Evolutionary conservation across 2,888 invertebrate species (phyloP), one percentile per base, ranked within the genome.

Genomic region (Subacronicta megacephala): DNA sequence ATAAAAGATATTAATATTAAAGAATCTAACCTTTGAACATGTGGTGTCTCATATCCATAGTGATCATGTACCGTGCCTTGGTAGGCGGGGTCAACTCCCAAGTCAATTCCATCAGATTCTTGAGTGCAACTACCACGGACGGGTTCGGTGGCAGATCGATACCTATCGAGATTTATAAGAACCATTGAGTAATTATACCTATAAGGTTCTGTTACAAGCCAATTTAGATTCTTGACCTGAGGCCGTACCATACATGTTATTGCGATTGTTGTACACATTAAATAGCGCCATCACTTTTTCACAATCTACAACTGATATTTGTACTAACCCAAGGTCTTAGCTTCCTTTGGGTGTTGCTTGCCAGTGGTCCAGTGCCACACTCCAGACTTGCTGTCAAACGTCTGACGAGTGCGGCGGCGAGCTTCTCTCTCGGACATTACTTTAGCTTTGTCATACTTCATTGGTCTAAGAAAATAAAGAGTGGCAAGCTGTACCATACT

Each of bases 21-120:
- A 26, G 26, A 54, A 17, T 7, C 31, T 55, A 83, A 94, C 94
- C 94, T 89, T 92, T 93, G 56, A 94, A 94, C 94, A 94, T 94
- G 72, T 93, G 92, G 78, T 90, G 87, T 83, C 94, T 87, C 92
- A 94, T 92, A 57, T 94, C 94, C 81, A 94, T 77, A 9, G 94
- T 94, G 77, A 94, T 93, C 80, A 94, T 63, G 68, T 93, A 94
- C 50, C 90, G 88, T 5, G 75, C 82, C 0, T 90, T 89, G 3
- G 91, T 93, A 0, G 91, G 85, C 23, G 87, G 84, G 0, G 89
- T 85, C 15, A 90, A 78, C 7, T 84, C 63, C 94, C 93, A 94
- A 0, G 90, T 88, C 20, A 88, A 84, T 59, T 93, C 90, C 26
- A 94, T 80, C 13, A 94, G 83, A 51, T 87, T 89, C 66, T 72